Evolutionary conservation across 2,888 invertebrate genomes (phyloP), one percentile per base, ranked within the genome.

Genomic region (Rhingia rostrata): DNA sequence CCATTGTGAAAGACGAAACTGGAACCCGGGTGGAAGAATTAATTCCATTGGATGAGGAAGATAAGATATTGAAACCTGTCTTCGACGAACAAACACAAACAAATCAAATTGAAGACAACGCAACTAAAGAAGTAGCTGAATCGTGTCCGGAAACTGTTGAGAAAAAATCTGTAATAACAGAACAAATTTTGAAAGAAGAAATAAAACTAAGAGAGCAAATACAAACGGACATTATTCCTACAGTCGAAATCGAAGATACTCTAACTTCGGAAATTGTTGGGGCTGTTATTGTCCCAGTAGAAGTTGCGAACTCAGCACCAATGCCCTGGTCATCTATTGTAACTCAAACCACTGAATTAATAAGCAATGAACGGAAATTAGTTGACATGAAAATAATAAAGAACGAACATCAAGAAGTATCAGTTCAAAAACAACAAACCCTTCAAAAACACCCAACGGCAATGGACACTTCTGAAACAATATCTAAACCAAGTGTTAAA

Each of bases 271-370:
- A 49, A 49, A 30, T 10, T 32, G 30, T 30, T 10, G 4, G 9
- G 10, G 5, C 30, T 6, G 4, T 10, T 4, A 0, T 4, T 10
- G 4, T 6, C 2, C 10, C 30, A 2, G 33, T 7, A 7, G 35
- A 49, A 6, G 41, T 9, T 10, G 6, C 49, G 9, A 30, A 10
- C 1, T 6, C 47, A 3, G 14, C 22, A 45, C 6, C 35, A 45
- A 47, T 32, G 7, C 72, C 72, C n/a, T 80, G 79, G 79, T 73
- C 79, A 2, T 66, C 73, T 22, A 66, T 80, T 41, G 72, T 72
- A 4, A 69, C 51, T 35, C 58, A 77, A 51, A 64, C 54, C 33
- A 10, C 35, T 1, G 47, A 74, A 10, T 35, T 56, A 10, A 51
- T 58, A 9, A 6, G 37, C 32, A 7, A 22, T 30, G 10, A 49